Evolutionary conservation across 2,888 invertebrate genomes (phyloP).

Genomic region (Hydrotaea cyrtoneurina): DNA sequence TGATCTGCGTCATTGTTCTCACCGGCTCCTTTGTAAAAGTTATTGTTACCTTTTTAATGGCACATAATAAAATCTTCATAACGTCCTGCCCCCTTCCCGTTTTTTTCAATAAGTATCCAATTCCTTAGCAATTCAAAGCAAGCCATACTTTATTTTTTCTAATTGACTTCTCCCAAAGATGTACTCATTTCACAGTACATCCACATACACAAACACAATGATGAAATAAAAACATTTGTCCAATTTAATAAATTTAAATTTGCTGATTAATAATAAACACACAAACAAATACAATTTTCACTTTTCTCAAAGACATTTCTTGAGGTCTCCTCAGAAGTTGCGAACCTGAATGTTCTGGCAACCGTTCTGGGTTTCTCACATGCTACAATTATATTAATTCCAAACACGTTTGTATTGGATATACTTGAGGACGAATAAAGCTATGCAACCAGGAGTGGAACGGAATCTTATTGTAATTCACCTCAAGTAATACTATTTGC

Average conservation of each 20-base stretch:
- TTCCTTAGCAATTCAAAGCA: too few species aligned
- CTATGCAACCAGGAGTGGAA: not conserved
- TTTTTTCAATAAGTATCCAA: too few species aligned
- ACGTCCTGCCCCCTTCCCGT: too few species aligned
- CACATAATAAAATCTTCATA: too few species aligned
- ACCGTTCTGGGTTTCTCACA: not conserved
- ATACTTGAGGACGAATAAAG: constrained; percentile 42
- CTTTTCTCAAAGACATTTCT: constrained; percentile 36
- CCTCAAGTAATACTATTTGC: constrained; percentile 52
- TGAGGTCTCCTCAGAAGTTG: not conserved
- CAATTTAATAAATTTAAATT: constrained; percentile 35
- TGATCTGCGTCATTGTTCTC: too few species aligned
- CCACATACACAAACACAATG: not conserved
- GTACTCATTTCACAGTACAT: too few species aligned
- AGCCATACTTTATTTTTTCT: too few species aligned
- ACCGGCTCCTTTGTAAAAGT: too few species aligned
- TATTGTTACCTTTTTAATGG: too few species aligned
- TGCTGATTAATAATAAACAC: constrained; percentile 56
- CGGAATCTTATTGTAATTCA: constrained; percentile 58
- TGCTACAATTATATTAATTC: constrained; percentile 57
- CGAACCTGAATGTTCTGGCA: not conserved
- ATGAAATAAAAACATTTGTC: not conserved
- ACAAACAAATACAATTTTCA: constrained; percentile 35
- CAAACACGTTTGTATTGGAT: constrained; percentile 61
- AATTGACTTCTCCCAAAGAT: too few species aligned